These are phyloP conservation scores for Pelodytes ibericus DNA, from an alignment of 2,797 vertebrate species.

Conservation along the genomic window DNA sequence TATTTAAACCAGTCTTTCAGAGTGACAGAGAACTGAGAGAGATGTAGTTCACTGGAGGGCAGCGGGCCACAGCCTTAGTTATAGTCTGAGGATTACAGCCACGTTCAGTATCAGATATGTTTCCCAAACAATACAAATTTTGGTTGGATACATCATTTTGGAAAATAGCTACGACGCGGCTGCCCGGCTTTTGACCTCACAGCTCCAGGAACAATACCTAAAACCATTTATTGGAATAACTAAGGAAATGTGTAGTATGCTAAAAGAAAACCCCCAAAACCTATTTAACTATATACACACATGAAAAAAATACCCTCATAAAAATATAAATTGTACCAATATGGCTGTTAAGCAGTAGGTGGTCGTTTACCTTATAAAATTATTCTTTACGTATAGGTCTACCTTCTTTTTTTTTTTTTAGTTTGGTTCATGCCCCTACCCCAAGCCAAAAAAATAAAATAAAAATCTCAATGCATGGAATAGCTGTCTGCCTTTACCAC, in stretches of 20 bases:
- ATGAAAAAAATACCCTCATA: slow-evolving; percentile 4
- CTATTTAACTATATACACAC: slow-evolving; percentile 2
- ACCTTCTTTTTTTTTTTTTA: slow-evolving; percentile 1
- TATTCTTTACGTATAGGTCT: slow-evolving; percentile 3
- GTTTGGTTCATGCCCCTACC: neutral
- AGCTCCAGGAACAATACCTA: neutral
- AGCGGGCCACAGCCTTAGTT: too few relatives aligned
- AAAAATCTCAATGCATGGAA: slow-evolving; percentile 21
- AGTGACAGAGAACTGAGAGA: too few relatives aligned
- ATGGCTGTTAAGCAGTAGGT: slow-evolving; percentile 12
- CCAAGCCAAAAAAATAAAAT: slow-evolving; percentile 29
- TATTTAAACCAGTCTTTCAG: too few relatives aligned
- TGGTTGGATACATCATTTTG: too few relatives aligned
- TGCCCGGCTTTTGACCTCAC: neutral
- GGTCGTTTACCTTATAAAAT: slow-evolving; percentile 25
- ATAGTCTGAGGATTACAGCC: too few relatives aligned
- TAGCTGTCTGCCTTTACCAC: slow-evolving; percentile 1
- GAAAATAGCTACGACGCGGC: too few relatives aligned
- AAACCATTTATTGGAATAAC: slow-evolving; percentile 1
- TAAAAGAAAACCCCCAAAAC: neutral
- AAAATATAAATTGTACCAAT: slow-evolving; percentile 3
- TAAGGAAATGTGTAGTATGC: neutral
- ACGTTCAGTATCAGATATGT: too few relatives aligned
- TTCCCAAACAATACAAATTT: too few relatives aligned
- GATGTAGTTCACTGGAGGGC: too few relatives aligned